phyloP scores from a whole-genome alignment of 2,888 invertebrate species.

The Caenorhabditis sp. region DNA sequence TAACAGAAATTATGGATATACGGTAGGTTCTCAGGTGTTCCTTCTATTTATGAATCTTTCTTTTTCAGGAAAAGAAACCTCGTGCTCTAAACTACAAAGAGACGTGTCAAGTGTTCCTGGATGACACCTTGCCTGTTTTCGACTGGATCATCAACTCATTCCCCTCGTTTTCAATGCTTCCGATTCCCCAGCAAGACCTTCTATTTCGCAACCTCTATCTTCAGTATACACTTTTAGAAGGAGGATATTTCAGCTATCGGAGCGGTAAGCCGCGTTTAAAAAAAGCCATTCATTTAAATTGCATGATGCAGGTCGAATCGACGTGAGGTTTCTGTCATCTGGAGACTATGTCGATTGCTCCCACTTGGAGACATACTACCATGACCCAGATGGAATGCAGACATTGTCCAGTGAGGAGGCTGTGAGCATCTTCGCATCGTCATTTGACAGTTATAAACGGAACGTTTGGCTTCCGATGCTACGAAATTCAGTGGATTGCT shows the following conservation, averaged over 20 bases:
- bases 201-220: conserved; percentile 62
- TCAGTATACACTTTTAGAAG: conserved; percentile 60
- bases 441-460: conserved; percentile 56
- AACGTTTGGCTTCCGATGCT: conserved; percentile 65
- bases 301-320: no score
- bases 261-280: no score
- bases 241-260: conserved; percentile 51
- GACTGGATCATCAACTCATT: conserved; percentile 59
- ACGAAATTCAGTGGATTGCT: conserved; percentile 35
- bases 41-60: no score
- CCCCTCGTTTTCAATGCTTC: conserved; percentile 9
- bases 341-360: conserved; percentile 65
- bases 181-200: conserved; percentile 1
- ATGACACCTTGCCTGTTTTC: conserved; percentile 44
- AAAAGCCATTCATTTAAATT: no score
- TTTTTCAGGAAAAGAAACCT: conserved; percentile 29
- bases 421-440: conserved; percentile 64
- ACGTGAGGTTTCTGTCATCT: conserved; percentile 55
- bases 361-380: conserved; percentile 60
- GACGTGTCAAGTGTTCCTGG: conserved; percentile 42
- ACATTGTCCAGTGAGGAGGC: conserved; percentile 62
- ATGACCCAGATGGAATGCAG: conserved; percentile 57
- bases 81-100: conserved; percentile 62
- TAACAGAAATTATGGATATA: no score
- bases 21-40: no score